Percentiles rank a stretch among this genome's conserved stretches.
Evolutionary conservation across 2,797 vertebrate genomes (phyloP).

Genomic region (Oceanodroma leucorhoa): DNA sequence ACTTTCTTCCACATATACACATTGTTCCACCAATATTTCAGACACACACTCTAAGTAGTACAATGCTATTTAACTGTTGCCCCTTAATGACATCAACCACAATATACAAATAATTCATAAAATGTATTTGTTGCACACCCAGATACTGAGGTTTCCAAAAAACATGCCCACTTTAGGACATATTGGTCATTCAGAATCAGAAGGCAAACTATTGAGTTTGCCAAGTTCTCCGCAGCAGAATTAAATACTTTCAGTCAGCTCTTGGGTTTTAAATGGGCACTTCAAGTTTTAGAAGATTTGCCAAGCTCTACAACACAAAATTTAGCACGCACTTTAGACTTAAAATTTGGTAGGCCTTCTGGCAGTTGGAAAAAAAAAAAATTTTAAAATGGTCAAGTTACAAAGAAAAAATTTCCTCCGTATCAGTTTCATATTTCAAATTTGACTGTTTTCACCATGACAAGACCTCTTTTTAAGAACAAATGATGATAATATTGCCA

Average conservation of each 20-base stretch:
- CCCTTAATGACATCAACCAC: background rate
- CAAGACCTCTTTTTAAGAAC: background rate
- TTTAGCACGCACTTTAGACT: background rate
- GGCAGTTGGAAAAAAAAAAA: background rate
- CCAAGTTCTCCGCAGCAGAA: background rate
- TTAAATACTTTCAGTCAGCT: background rate
- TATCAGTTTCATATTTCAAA: background rate
- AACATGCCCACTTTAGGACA: background rate
- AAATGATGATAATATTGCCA: background rate
- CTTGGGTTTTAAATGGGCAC: background rate
- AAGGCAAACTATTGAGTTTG: background rate
- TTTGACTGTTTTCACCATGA: background rate
- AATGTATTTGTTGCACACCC: background rate
- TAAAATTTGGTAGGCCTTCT: background rate
- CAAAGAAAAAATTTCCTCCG: background rate
- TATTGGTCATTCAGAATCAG: background rate
- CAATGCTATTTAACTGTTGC: background rate
- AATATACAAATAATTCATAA: background rate
- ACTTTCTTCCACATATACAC: background rate
- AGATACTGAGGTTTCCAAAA: background rate
- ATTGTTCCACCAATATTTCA: background rate
- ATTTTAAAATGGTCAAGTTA: background rate
- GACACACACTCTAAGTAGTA: background rate
- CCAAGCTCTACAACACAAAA: background rate
- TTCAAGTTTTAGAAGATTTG: background rate